These are phyloP conservation scores for Drosophila nigricruria DNA, from an alignment of 2,888 invertebrate species.

Conservation along the genomic window DNA sequence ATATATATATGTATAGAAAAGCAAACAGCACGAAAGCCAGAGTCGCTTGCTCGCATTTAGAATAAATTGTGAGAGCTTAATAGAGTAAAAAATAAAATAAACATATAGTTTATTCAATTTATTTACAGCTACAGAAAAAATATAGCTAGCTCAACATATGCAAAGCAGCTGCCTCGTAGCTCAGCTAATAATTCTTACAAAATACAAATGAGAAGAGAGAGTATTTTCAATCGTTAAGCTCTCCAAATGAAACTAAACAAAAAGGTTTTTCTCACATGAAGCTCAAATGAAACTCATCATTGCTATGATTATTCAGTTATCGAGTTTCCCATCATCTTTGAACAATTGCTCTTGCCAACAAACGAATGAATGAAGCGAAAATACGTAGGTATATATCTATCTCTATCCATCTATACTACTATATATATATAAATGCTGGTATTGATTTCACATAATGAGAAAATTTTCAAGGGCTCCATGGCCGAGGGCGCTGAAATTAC, in stretches of 20 bases:
- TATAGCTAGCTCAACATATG: background rate
- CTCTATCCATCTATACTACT: background rate
- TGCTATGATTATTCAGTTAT: slow-evolving; percentile 30
- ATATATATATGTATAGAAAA: background rate
- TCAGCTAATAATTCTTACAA: background rate
- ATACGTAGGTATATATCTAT: background rate
- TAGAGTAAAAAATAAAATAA: background rate
- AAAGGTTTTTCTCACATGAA: background rate
- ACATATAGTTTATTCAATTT: background rate
- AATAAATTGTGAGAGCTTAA: background rate
- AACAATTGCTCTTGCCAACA: slow-evolving; percentile 35
- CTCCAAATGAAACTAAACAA: background rate
- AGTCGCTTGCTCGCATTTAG: background rate
- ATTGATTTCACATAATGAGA: slow-evolving; percentile 66
- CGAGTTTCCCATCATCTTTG: slow-evolving; percentile 34
- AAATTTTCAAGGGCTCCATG: slow-evolving; percentile 52
- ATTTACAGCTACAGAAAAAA: too few species aligned
- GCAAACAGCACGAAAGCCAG: background rate
- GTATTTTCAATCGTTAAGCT: background rate
- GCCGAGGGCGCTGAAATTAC: slow-evolving; percentile 35
- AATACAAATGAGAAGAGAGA: background rate
- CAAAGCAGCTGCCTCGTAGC: background rate
- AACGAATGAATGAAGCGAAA: slow-evolving; percentile 24
- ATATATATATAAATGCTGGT: slow-evolving; percentile 59
- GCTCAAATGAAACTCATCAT: slow-evolving; percentile 19